phyloP scores from a whole-genome alignment of 2,113 vertebrate species.

The Rhagologus leucostigma region DNA sequence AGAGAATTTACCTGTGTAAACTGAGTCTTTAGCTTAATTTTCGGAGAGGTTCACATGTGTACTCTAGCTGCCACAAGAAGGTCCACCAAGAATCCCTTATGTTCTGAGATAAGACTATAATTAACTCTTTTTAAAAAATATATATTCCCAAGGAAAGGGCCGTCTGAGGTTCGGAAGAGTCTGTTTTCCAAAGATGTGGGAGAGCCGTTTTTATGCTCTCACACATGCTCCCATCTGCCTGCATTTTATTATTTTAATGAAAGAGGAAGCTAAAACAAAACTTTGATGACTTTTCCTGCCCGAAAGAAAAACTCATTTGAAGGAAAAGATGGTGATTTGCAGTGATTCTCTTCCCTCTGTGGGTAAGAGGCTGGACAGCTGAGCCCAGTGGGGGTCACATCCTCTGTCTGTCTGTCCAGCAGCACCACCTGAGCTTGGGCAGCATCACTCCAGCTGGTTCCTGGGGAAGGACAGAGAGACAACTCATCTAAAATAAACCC shows the following conservation, averaged over 20 bases:
- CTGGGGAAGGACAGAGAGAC: neutral
- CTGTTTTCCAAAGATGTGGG: neutral
- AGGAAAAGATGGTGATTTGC: neutral
- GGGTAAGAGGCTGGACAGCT: neutral
- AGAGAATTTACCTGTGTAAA: slow-evolving; percentile 15
- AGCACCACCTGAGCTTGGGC: neutral
- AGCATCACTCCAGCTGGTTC: neutral
- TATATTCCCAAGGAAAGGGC: neutral
- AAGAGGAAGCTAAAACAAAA: neutral
- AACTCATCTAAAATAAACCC: neutral
- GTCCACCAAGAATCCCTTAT: neutral
- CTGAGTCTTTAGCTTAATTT: neutral
- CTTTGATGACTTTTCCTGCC: neutral
- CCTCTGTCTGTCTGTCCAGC: neutral
- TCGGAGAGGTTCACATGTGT: neutral
- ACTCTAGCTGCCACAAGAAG: neutral
- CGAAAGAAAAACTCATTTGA: neutral
- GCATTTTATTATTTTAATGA: neutral
- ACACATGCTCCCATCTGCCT: neutral
- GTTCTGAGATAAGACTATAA: neutral
- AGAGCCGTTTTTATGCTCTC: neutral
- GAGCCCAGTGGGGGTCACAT: neutral
- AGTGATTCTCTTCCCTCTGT: neutral
- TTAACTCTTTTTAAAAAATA: neutral
- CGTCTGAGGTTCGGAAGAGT: neutral